These are phyloP conservation scores for Sebastolobus altivelis DNA, from an alignment of 2,797 vertebrate species.

Conservation along the genomic window DNA sequence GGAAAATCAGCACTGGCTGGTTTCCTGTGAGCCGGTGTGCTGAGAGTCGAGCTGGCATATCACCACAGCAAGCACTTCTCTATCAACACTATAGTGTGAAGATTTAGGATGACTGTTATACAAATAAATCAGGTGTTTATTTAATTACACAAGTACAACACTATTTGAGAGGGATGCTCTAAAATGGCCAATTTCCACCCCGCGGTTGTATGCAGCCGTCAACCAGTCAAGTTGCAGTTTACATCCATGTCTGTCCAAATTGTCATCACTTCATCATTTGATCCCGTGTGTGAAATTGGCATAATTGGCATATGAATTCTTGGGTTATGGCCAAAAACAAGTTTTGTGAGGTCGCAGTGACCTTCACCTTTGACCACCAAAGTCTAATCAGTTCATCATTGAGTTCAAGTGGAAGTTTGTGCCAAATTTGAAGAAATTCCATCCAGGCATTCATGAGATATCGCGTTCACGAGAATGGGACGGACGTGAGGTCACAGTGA, in stretches of 20 bases:
- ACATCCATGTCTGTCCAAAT: not conserved
- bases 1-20: constrained; percentile 77
- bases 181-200: not conserved
- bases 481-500: too few species aligned
- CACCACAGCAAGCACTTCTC: constrained; percentile 36
- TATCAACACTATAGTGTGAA: constrained; percentile 17
- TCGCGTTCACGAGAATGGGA: too few species aligned
- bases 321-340: not conserved
- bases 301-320: not conserved
- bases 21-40: constrained; percentile 77
- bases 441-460: too few species aligned
- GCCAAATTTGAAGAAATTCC: too few species aligned
- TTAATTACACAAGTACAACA: not conserved
- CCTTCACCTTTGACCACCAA: not conserved
- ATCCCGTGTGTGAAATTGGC: too few species aligned
- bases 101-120: constrained; percentile 2
- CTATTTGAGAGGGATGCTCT: not conserved
- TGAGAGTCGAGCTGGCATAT: constrained; percentile 38
- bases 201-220: not conserved
- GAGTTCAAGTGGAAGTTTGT: too few species aligned
- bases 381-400: not conserved
- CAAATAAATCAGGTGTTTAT: constrained; percentile 1
- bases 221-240: not conserved
- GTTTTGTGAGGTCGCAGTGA: not conserved
- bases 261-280: not conserved